A percentile compares a stretch with the other conserved stretches of the same genome.
Evolutionary conservation across 1,140 invertebrate species (phyloP).

Genomic region (Tetramorium simillimum): DNA sequence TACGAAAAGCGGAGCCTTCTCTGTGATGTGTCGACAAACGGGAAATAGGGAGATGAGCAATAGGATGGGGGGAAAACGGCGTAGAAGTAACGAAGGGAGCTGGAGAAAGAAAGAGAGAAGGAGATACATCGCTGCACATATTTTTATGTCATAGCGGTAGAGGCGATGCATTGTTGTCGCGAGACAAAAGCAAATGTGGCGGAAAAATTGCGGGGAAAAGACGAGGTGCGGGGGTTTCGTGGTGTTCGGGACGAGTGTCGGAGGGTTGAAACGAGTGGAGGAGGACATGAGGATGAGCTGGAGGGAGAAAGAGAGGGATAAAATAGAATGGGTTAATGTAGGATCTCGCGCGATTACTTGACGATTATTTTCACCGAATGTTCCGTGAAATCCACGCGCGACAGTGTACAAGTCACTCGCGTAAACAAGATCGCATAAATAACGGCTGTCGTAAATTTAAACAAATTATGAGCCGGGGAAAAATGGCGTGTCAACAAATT

Average conservation of each 20-base stretch:
- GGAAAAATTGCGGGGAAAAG: constrained; percentile 84
- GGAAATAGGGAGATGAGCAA: constrained; percentile 60
- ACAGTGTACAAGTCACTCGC: constrained; percentile 63
- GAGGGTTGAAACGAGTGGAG: constrained; percentile 69
- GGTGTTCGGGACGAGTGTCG: constrained; percentile 70
- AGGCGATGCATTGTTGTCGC: constrained; percentile 84
- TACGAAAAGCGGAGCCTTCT: constrained; percentile 34
- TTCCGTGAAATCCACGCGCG: constrained; percentile 63
- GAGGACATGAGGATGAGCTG: constrained; percentile 66
- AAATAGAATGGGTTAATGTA: constrained; percentile 81
- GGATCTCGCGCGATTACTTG: constrained; percentile 76
- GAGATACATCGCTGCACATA: constrained; percentile 80
- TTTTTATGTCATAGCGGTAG: constrained; percentile 84
- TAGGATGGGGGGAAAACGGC: constrained; percentile 62
- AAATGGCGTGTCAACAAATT: constrained; percentile 7
- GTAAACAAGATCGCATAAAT: constrained; percentile 45
- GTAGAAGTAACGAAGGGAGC: constrained; percentile 67
- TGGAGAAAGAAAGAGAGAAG: constrained; percentile 60
- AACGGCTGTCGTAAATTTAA: constrained; percentile 18
- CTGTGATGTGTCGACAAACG: constrained; percentile 49
- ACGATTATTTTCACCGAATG: constrained; percentile 71
- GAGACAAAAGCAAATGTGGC: constrained; percentile 86
- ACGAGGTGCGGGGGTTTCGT: constrained; percentile 72
- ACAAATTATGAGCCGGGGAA: neutral
- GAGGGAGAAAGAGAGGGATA: constrained; percentile 63